Evolutionary conservation across 2,888 invertebrate species (phyloP).

Genomic region (Pilophorus perplexus): DNA sequence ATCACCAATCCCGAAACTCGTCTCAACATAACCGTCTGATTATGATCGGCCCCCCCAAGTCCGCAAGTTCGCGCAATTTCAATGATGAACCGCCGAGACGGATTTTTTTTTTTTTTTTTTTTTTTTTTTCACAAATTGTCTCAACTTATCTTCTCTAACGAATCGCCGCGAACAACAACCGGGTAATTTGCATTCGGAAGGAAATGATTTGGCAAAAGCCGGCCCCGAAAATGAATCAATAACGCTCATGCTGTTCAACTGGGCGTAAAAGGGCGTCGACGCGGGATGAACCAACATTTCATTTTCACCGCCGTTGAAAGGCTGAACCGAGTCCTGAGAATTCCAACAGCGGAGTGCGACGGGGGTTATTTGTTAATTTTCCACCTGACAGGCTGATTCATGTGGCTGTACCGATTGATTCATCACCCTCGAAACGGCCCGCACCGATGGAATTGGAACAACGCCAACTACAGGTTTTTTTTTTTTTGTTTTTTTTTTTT

Average conservation of each 20-base stretch:
- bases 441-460: constrained; percentile 18
- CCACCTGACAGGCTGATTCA: constrained; percentile 34
- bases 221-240: constrained; percentile 23
- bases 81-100: too few species aligned
- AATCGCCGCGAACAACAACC: constrained; percentile 3
- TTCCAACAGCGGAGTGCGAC: background rate
- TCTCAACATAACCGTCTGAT: too few species aligned
- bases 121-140: too few species aligned
- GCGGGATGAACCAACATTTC: constrained; percentile 11
- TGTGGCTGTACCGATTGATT: constrained; percentile 29
- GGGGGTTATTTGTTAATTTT: constrained; percentile 34
- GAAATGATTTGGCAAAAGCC: background rate
- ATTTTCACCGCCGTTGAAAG: constrained; percentile 2
- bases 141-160: constrained; percentile 9
- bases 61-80: too few species aligned
- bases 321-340: background rate
- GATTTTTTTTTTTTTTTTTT: too few species aligned
- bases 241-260: constrained; percentile 19
- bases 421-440: constrained; percentile 20
- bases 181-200: constrained; percentile 21
- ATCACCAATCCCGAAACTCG: too few species aligned
- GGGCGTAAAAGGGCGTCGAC: constrained; percentile 20
- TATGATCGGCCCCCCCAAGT: too few species aligned
- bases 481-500: too few species aligned
- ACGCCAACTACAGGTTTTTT: too few species aligned